Base-by-base conservation (phyloP, 64 coral and sea anemone species). In the Pocillopora damicornis region DNA sequence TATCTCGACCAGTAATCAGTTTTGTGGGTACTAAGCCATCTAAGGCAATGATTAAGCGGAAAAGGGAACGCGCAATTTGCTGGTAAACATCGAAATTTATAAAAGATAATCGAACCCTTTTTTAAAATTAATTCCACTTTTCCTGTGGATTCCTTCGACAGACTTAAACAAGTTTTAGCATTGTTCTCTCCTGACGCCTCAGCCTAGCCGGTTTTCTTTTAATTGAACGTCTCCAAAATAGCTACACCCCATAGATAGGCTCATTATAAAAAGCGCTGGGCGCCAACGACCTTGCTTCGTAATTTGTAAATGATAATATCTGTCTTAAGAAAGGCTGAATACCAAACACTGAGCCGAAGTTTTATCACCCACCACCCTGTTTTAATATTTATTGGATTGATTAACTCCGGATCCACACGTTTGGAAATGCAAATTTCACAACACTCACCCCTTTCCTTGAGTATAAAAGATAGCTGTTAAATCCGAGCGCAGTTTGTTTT, bases 311-410 rank as follows among this genome's bases (percentile, higher is more conserved):
- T 85, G 65, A 72, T 38, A 85, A 30, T 35, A 15, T 56, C 42
- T 85, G 64, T 73, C 36, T 85, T 58, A 22, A 58, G 37, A 34
- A 71, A 71, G 22, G 51, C 5, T 60, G 22, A 22, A 71, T 85
- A 35, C 63, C 17, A 16, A 34, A 42, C 77, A 59, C 58, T 22
- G 20, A 67, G 20, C 61, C 60, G 58, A 85, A 7, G 26, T 81
- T 30, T 71, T 23, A 71, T 9, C 67, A 18, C 81, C 22, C 63
- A 17, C 64, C 64, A 22, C 63, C 63, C 58, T 22, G 16, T 45
- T 85, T 85, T 26, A 85, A 85, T 85, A 73, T 85, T 85, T 85
- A 85, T 85, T 73, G 37, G 64, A 51, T 85, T 85, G 63, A 85
- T 85, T 85, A 83, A 85, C 64, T 85, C 37, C 81, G 37, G 37